Evolutionary conservation across 2,888 invertebrate genomes (phyloP).

Genomic region (Chrysolina haemoptera): DNA sequence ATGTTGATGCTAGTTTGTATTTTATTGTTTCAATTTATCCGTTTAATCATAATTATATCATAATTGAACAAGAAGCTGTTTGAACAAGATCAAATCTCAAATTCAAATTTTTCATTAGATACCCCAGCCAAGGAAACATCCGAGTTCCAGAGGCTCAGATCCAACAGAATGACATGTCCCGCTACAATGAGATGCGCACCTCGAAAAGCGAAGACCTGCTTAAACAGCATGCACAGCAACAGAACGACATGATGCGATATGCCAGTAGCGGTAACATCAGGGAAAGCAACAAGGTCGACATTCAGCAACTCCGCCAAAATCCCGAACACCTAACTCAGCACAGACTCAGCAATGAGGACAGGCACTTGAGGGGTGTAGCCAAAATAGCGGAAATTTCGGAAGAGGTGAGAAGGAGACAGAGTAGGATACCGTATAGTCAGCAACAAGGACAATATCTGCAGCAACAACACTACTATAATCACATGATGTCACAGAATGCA

Average conservation of each 20-base stretch:
- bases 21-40: too few relatives aligned
- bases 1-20: too few relatives aligned
- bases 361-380: conserved; percentile 71
- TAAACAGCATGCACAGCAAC: conserved; percentile 57
- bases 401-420: conserved; percentile 79
- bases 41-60: too few relatives aligned
- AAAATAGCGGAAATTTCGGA: conserved; percentile 86
- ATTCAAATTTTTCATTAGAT: conserved; percentile 47
- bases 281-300: conserved; percentile 60
- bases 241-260: conserved; percentile 61
- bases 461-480: conserved; percentile 57
- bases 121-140: conserved; percentile 64
- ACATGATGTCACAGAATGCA: conserved; percentile 64
- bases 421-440: conserved; percentile 59
- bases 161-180: conserved; percentile 59
- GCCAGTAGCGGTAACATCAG: conserved; percentile 68
- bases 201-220: conserved; percentile 68
- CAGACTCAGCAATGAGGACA: conserved; percentile 53
- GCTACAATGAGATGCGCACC: conserved; percentile 63
- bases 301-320: conserved; percentile 37
- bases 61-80: too few relatives aligned
- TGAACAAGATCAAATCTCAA: background rate
- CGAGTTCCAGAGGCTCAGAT: conserved; percentile 62
- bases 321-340: conserved; percentile 52
- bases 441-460: conserved; percentile 35